Evolutionary conservation across 2,113 vertebrate genomes (phyloP), one percentile per base, ranked within the genome.

Genomic region (Nesogale talazaci): DNA sequence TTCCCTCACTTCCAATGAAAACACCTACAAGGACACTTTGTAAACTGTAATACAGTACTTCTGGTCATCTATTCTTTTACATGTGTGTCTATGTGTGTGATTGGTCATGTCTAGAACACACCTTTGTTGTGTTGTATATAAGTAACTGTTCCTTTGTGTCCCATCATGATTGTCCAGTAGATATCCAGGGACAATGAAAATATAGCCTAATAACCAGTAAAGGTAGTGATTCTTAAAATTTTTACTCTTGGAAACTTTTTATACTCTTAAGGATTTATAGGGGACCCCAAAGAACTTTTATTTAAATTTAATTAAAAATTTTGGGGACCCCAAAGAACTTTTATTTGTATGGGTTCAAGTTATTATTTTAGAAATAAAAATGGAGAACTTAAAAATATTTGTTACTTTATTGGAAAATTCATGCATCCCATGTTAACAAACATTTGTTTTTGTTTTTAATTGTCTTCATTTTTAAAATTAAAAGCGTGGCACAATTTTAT

Each of bases 391-490:
- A 25, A 19, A 40, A 78, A 65, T 83, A 22, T 74, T 76, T 89
- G 57, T 61, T 52, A 88, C 90, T 76, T 88, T 38, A 81, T 74
- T 94, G 29, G 87, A 89, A 94, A 94, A 85, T n/a, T 85, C 75
- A 42, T 74, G 79, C 67, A 61, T 76, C 88, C 72, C 12, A 12
- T 85, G 59, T 76, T 88, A 90, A 65, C 63, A 93, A 63, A 61
- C 31, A 42, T 20, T 86, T 85, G 88, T 92, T 86, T 85, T 90
- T 92, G 52, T 94, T 52, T 52, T 52, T 46, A 87, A 92, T 75
- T 36, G 14, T 27, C 38, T 65, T 91, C 88, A 25, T 88, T 88
- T 67, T 88, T 67, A 25, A 80, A 61, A 70, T 69, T 85, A 85
- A 16, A 90, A 90, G n/a, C 81, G 38, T 91, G 19, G 25, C 34